Evolutionary conservation across 37 sponge, comb jelly and placozoan species (phyloP), one percentile per base, ranked within the genome.

Genomic region (Tethya wilhelma): DNA sequence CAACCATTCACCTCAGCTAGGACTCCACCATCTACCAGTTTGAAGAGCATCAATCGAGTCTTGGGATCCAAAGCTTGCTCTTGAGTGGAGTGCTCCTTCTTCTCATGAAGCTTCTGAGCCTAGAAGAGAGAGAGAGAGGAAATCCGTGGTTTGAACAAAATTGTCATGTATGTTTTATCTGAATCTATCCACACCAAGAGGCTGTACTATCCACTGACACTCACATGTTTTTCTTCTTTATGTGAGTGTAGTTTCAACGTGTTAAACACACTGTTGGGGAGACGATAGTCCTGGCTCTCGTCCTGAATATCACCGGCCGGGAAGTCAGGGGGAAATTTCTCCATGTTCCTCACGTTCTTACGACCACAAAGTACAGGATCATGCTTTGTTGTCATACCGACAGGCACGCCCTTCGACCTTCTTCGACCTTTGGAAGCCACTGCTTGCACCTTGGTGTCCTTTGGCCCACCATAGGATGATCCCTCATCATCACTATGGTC

Each of bases 71-170:
- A 75, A 42, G 83, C 93, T 71, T 89, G 86, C 26, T 91, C 95
- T 73, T 86, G 87, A 6, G 96, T 96, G 25, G 96, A 89, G 79
- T 87, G 91, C 43, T 93, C 96, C 73, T 96, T 90, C 85, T 93
- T 94, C 73, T 96, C 96, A 45, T 93, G 91, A 8, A 90, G 77
- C 38, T 85, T 37, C 49, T 90, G 84, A n/a, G 77, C 65, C 64
- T 66, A 39, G 26, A 17, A 34, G n/a, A n/a, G n/a, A n/a, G n/a
- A n/a, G n/a, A n/a, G n/a, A n/a, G 14, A 49, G 9, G 53, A 49
- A 49, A 49, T 9, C 53, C 14, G 9, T 49, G 53, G 14, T 14
- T 49, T 49, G 53, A 14, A 49, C 53, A 49, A 14, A 49, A 49
- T 19, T 19, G 53, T 19, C 53, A n/a, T 14, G 53, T 49, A 14